Percentiles rank a stretch among this genome's conserved stretches.
Conservation (phyloP, 2,888 invertebrate species). For the Lithophane semibrunnea region DNA sequence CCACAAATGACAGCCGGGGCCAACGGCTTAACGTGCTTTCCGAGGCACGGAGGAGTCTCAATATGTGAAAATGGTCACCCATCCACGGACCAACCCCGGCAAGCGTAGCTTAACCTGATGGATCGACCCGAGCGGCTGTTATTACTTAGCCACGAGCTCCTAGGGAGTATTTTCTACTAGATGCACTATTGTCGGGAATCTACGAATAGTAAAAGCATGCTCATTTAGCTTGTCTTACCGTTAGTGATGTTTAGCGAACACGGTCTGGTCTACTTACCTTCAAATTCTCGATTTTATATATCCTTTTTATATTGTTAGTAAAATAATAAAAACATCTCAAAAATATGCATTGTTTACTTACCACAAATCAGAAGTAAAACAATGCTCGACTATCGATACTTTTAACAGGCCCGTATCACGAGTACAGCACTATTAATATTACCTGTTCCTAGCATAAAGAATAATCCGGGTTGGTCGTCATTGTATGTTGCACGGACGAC, state of each 20-base stretch:
- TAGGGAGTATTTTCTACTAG: too few species aligned
- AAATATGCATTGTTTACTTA: neutral
- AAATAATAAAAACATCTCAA: neutral
- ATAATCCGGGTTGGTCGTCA: slow-evolving; percentile 85
- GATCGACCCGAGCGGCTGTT: too few species aligned
- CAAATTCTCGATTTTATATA: neutral
- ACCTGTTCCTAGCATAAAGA: slow-evolving; percentile 87
- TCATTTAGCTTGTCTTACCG: neutral
- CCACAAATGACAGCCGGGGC: too few species aligned
- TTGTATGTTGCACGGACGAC: slow-evolving; percentile 82
- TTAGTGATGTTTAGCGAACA: neutral
- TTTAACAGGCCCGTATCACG: slow-evolving; percentile 11
- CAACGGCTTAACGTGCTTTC: too few species aligned
- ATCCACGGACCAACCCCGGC: too few species aligned
- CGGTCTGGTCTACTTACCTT: too few species aligned
- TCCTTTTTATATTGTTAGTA: neutral
- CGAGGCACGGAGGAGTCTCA: too few species aligned
- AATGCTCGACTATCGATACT: slow-evolving; percentile 60
- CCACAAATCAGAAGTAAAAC: neutral
- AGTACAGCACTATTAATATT: slow-evolving; percentile 80
- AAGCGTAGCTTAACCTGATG: too few species aligned
- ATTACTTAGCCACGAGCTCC: too few species aligned
- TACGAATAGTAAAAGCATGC: neutral
- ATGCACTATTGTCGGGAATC: neutral
- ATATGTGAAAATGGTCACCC: too few species aligned